Evolutionary conservation across 2,888 invertebrate species (phyloP), one percentile per base, ranked within the genome.

Genomic region (Melanchra persicariae): DNA sequence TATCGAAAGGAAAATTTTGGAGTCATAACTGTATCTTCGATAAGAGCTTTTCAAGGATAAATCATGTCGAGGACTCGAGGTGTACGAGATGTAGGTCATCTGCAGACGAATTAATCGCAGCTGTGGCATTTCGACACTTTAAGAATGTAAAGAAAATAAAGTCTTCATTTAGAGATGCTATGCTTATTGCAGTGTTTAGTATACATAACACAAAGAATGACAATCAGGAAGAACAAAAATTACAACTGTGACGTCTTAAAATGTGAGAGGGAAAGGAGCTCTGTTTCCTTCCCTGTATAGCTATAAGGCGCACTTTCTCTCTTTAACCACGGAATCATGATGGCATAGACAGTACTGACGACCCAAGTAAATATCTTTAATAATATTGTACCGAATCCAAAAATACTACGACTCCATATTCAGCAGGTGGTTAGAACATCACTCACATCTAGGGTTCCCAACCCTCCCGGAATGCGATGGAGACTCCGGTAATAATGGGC

Each of bases 1-100:
- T 68, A 68, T 57, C 47, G 54, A 0, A n/a, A 67, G 64, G 78
- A 63, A 67, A 52, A 49, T 64, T 78, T 79, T 52, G 34, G 9
- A 30, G 51, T 63, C 52, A 15, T 71, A 47, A 52, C 52, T 52
- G 7, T 10, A 12, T 19, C 45, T 58, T 73, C 49, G 49, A 59
- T 66, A 30, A 51, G 4, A 54, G 67, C 58, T 24, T 66, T 58
- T 40, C 37, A 40, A 47, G 34, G 47, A 57, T 51, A 43, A 54
- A 66, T 58, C 12, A 26, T n/a, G 52, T 34, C 34, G 34, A 7
- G 9, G 4, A 1, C 8, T 37, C 1, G 1, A 12, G 8, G 9
- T 57, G 7, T 22, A n/a, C 30, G 34, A 57, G n/a, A 34, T 34
- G 6, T 30, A 54, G 34, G 12, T 2, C 55, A 55, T 34, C 12